Conservation (phyloP, 2,797 vertebrate species). For the Fringilla coelebs region DNA sequence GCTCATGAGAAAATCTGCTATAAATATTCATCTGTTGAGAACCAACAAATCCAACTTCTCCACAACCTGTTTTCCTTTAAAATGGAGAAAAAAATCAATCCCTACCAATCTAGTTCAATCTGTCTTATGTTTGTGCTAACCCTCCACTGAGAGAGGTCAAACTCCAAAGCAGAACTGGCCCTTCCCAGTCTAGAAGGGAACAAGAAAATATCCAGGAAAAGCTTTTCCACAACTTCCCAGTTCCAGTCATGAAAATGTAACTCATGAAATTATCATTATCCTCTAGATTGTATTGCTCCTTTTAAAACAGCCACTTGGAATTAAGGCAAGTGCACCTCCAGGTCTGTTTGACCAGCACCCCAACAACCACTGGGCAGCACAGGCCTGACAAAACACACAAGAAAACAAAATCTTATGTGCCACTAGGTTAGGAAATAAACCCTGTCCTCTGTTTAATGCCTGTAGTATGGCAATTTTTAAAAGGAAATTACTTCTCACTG, state of each 20-base stretch:
- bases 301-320: background rate
- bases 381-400: background rate
- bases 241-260: background rate
- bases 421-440: background rate
- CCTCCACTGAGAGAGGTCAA: background rate
- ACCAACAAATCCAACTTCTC: background rate
- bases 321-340: background rate
- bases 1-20: background rate
- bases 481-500: background rate
- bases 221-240: background rate
- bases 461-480: background rate
- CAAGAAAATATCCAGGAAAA: background rate
- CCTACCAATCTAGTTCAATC: background rate
- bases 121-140: background rate
- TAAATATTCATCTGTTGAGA: background rate
- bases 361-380: background rate
- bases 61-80: background rate
- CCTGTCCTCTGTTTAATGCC: background rate
- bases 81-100: background rate
- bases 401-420: background rate
- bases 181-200: background rate
- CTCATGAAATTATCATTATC: background rate
- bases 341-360: background rate
- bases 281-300: background rate
- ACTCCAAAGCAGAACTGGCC: background rate